Base-by-base conservation (phyloP, 2,888 invertebrate genomes). In the Colostygia pectinataria region DNA sequence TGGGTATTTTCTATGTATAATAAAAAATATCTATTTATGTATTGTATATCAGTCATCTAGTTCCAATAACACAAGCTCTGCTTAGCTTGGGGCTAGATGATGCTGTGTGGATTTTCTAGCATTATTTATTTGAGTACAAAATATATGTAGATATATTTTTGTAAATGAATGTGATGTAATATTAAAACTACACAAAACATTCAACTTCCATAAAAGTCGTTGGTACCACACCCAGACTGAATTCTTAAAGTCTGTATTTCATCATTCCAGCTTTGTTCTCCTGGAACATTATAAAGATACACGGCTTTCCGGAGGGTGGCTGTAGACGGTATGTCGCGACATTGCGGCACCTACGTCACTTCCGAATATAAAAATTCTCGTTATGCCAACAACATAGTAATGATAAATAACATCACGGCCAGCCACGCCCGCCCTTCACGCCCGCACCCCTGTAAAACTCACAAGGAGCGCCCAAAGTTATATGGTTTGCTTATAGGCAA, bases 311-410 rank as follows among this genome's bases (percentile, higher is more conserved):
- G 52, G 51, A 33, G 51, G 41, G 49, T 50, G 53, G 50, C 46
- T 54, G 41, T 36, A 77, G 78, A 75, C 79, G 45, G 34, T 29
- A 43, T 55, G 78, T 63, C 79, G 70, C 73, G 79, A 65, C 79
- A 20, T 36, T 13, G 28, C 39, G 79, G 76, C 79, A 77, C 76
- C 77, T 31, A 32, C 32, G 42, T 10, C 13, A 29, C 20, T 20
- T 2, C 18, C 4, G 18, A 3, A 2, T 18, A 4, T 18, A 4
- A 4, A 4, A 1, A 20, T 5, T n/a, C 23, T 14, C 18, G 18
- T 15, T 32, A 15, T 9, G 5, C 18, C 9, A 9, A 23, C 18
- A 3, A 3, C 28, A 1, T 28, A 9, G 4, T 28, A 5, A n/a
- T n/a, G n/a, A 28, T 4, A 15, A 32, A 32, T 1, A n/a, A n/a